Evolutionary conservation across 1,140 invertebrate species (phyloP), one percentile per base, ranked within the genome.

Genomic region (Leptinotarsa lineolata): DNA sequence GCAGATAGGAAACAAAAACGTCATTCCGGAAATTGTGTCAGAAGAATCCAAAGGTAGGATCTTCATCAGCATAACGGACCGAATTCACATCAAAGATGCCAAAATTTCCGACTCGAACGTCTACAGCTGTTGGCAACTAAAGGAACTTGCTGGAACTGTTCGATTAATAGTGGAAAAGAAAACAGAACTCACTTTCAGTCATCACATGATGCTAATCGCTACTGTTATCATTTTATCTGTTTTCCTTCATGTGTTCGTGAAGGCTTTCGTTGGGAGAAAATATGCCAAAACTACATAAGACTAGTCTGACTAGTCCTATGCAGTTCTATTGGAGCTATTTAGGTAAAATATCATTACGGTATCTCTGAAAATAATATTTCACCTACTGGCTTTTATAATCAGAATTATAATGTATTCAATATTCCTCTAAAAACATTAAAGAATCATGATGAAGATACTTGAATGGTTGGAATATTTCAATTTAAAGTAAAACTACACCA

Each of bases 111-210:
- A 90, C 80, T 76, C 83, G 21, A 88, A 87, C 76, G 84, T 88
- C 74, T 90, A 89, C 81, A 92, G 91, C 82, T 93, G 92, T 81
- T 92, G 91, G 91, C 87, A 91, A 81, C 80, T 85, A 72, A 84
- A 87, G 64, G 81, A 87, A 65, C 81, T 91, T 39, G 86, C 87
- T 15, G 91, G 90, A 48, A 86, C 86, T n/a, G 85, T 91, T 18
- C 85, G 87, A 74, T 79, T 92, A 11, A 81, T 87, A 24, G 87
- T 91, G 22, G 85, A 85, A 30, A 84, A 86, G 75, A 84, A 84
- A 79, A 76, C 87, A 12, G 81, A 88, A 78, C 54, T 87, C 1
- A 83, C 85, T 71, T 81, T 88, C 21, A 88, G 90, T 76, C 81
- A 87, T 70, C 85, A 86, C 75, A 80, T 89, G 8, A 81, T 88